Evolutionary conservation across 2,797 vertebrate species (phyloP), one percentile per base, ranked within the genome.

Genomic region (Halcyon chelicuti): DNA sequence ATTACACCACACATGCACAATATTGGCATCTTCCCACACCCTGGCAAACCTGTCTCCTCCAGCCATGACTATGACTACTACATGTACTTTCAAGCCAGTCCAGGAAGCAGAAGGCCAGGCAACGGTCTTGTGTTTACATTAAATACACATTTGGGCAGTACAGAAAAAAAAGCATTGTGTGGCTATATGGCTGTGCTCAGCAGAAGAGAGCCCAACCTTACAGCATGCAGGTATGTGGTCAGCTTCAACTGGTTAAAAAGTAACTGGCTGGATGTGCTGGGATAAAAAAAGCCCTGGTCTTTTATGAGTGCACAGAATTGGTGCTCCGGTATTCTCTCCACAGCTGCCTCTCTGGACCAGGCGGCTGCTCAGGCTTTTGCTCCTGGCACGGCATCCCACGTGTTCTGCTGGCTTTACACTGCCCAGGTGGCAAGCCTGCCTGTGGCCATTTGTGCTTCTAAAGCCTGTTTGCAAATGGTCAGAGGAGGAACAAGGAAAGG

Each of bases 371-470:
- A 0, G 11, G 44, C 29, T 84, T 63, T 58, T 46, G 33, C 37
- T 68, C 37, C 44, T 29, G 9, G n/a, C 39, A 44, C 0, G 0
- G 23, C 62, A 35, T 37, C 62, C 63, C 55, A 49, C 46, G 37
- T 55, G 73, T 35, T 42, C 31, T 63, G 66, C 37, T 0, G 0
- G 15, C 68, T 86, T 83, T 75, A 60, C 5, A 1, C 44, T 2
- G 12, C 67, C n/a, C 0, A 0, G 49, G 29, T 7, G 37, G 37
- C 22, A 18, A 71, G 58, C 6, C 37, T 1, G 3, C 60, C 58
- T 57, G 58, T 47, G 1, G 1, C 62, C 39, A 13, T 29, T 25
- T 16, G 0, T 54, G 68, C 79, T 61, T 71, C 72, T 71, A 33
- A 0, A 18, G 57, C 60, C 70, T 68, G 20, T 5, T 70, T 33